These are phyloP conservation scores for Dryocosmus kuriphilus DNA, from an alignment of 2,888 invertebrate species.

Conservation along the genomic window DNA sequence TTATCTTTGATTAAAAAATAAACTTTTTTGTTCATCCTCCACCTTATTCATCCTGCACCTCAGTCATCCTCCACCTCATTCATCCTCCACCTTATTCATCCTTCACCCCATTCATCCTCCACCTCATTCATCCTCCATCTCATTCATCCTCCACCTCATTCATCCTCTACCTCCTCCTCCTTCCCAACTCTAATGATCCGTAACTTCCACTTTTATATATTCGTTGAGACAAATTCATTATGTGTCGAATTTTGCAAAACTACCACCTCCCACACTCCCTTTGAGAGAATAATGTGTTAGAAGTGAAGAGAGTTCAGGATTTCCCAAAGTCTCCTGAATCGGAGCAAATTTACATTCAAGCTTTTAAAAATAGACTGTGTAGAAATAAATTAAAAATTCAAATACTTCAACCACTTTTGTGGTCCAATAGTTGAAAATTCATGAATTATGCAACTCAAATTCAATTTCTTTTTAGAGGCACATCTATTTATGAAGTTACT, in stretches of 20 bases:
- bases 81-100: too few species aligned
- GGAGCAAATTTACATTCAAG: slow-evolving; percentile 1
- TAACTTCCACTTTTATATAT: slow-evolving; percentile 56
- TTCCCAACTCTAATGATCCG: slow-evolving; percentile 46
- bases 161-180: not conserved
- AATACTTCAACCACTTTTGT: too few species aligned
- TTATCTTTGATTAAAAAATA: too few species aligned
- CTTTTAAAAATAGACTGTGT: not conserved
- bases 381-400: too few species aligned
- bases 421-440: too few species aligned
- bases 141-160: not conserved
- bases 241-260: slow-evolving; percentile 13
- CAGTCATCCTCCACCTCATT: too few species aligned
- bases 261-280: not conserved
- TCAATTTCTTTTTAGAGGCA: too few species aligned
- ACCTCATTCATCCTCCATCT: not conserved
- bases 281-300: slow-evolving; percentile 11
- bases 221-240: slow-evolving; percentile 44
- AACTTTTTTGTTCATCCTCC: too few species aligned
- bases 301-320: not conserved
- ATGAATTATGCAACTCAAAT: too few species aligned
- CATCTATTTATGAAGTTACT: too few species aligned
- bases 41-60: too few species aligned
- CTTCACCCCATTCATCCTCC: too few species aligned
- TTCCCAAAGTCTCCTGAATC: slow-evolving; percentile 1